Conservation (phyloP, 2,797 vertebrate species). For the Phalloptychus januarius region DNA sequence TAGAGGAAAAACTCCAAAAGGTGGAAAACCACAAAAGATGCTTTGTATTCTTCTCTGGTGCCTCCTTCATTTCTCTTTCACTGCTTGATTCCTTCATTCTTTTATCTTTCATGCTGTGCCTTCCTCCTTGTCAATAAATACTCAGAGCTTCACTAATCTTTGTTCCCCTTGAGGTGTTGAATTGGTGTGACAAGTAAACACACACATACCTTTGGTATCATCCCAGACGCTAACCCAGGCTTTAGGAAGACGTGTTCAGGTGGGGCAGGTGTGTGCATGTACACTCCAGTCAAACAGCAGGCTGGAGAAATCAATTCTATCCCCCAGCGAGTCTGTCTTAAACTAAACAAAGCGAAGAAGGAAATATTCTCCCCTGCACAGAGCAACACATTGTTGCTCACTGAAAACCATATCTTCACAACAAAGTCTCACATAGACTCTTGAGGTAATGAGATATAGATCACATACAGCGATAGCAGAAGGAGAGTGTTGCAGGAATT, state of each 20-base stretch:
- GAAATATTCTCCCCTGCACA: conserved; percentile 37
- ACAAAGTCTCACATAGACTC: conserved; percentile 37
- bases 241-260: conserved; percentile 45
- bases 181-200: conserved; percentile 53
- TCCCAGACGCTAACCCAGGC: conserved; percentile 28
- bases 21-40: conserved; percentile 16
- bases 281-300: conserved; percentile 46
- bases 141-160: conserved; percentile 25
- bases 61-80: conserved; percentile 24
- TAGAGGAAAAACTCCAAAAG: conserved; percentile 40
- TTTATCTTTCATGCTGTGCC: conserved; percentile 38
- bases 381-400: conserved; percentile 52
- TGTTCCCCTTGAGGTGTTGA: conserved; percentile 46
- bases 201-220: conserved; percentile 21
- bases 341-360: conserved; percentile 49
- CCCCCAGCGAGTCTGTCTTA: conserved; percentile 57
- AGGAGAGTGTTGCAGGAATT: conserved; percentile 43
- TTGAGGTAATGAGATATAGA: conserved; percentile 64
- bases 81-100: conserved; percentile 27
- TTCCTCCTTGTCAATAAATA: conserved; percentile 51
- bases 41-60: conserved; percentile 32
- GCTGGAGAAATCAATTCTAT: conserved; percentile 63
- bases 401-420: conserved; percentile 39
- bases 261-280: conserved; percentile 44
- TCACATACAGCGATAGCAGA: conserved; percentile 58